Evolutionary conservation across 1,140 invertebrate genomes (phyloP), one percentile per base, ranked within the genome.

Genomic region (Euschistus heros): DNA sequence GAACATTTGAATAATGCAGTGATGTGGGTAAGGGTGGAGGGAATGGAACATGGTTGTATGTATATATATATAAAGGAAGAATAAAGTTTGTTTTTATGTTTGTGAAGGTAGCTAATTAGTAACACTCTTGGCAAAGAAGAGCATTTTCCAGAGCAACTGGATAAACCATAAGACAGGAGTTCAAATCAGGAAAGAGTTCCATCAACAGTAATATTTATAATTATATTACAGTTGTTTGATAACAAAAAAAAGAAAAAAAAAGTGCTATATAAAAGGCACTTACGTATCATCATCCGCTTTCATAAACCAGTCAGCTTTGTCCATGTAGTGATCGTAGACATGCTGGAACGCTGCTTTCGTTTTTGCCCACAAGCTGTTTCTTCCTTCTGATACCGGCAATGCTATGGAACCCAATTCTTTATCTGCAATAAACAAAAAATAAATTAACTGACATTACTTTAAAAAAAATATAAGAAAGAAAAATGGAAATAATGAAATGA

Each of bases 241-340:
- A 10, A 46, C 10, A 46, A 13, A n/a, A 13, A 46, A 7, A 13
- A 54, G 8, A 10, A 54, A 54, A 54, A 10, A n/a, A 54, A 54
- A n/a, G n/a, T n/a, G n/a, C n/a, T 54, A 10, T 62, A 50, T 18
- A 50, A 65, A n/a, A n/a, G 64, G 57, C 24, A 84, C 86, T 80
- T 76, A 94, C 77, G 93, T 95, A 73, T 97, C 93, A 76, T 95
- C 93, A 73, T 97, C 93, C 30, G 92, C 92, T 76, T 97, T 97
- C 67, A 96, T 78, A 74, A 94, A 94, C 92, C 92, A 96, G 75
- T 96, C 93, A 17, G 84, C 87, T 69, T 92, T 81, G 69, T 92
- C 80, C 33, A 83, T 77, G 73, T 97, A 86, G 73, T 92, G 80
- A 62, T 89, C 80, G 72, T 92, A 93, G 26, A 92, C 81, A 73